Percentiles rank a stretch among this genome's conserved stretches.
These are phyloP conservation scores for Crossaster papposus DNA, from an alignment of 53 echinoderm and acorn worm species.

Conservation along the genomic window DNA sequence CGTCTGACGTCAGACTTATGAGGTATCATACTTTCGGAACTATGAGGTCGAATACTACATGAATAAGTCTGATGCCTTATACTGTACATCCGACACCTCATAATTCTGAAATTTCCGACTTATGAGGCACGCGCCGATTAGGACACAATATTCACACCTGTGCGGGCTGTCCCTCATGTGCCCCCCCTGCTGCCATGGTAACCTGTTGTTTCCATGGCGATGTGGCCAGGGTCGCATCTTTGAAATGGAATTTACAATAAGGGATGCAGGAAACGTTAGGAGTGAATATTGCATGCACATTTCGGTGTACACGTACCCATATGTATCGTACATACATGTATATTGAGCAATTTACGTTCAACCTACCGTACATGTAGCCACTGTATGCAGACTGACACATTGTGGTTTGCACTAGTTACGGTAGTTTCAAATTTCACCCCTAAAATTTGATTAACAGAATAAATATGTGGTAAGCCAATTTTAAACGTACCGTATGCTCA, in stretches of 20 bases:
- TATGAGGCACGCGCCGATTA: not conserved
- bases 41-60: too few relatives aligned
- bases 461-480: not conserved
- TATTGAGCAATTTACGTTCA: too few relatives aligned
- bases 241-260: constrained; percentile 17
- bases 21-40: too few relatives aligned
- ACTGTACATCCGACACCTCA: too few relatives aligned
- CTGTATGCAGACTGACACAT: too few relatives aligned
- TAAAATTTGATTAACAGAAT: not conserved
- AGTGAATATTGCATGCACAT: not conserved
- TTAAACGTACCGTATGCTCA: too few relatives aligned
- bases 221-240: constrained; percentile 21
- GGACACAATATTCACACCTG: not conserved
- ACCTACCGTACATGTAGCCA: not conserved
- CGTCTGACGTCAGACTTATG: too few relatives aligned
- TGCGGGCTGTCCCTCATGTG: not conserved
- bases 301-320: not conserved
- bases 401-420: too few relatives aligned
- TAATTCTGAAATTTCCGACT: too few relatives aligned
- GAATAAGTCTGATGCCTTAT: too few relatives aligned
- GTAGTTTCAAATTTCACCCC: too few relatives aligned
- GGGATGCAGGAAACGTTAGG: not conserved
- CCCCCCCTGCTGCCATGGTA: constrained; percentile 34
- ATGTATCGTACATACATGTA: too few relatives aligned
- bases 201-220: constrained; percentile 60